A percentile compares a stretch with the other conserved stretches of the same genome.
These are phyloP conservation scores for Willowsia nigromaculata DNA, from an alignment of 2,888 invertebrate species.

Conservation along the genomic window DNA sequence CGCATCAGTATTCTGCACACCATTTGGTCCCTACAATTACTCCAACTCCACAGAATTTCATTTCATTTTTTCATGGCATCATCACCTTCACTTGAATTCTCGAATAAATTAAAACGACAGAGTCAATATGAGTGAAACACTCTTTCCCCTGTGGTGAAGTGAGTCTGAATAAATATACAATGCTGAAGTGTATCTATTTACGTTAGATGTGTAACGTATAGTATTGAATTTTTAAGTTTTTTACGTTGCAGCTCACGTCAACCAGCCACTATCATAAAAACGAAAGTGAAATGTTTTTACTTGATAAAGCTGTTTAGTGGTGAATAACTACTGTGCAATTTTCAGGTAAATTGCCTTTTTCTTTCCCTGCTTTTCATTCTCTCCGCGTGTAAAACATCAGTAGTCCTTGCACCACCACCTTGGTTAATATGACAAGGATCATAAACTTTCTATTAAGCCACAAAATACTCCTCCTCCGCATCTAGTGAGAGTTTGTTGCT, in stretches of 20 bases:
- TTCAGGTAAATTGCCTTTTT: constrained; percentile 67
- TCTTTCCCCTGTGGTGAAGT: not conserved
- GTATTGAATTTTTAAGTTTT: constrained; percentile 27
- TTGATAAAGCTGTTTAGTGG: constrained; percentile 37
- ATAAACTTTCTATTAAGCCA: constrained; percentile 71
- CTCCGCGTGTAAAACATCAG: constrained; percentile 36
- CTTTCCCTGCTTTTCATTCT: constrained; percentile 43
- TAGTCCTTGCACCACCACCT: constrained; percentile 42
- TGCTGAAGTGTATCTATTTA: constrained; percentile 10
- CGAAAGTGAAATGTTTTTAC: constrained; percentile 47
- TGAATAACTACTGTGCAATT: constrained; percentile 44
- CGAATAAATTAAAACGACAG: constrained; percentile 61
- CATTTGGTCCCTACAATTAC: constrained; percentile 51
- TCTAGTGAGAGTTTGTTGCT: constrained; percentile 9
- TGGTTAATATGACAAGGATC: constrained; percentile 63
- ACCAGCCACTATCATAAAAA: constrained; percentile 40
- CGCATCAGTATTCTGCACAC: constrained; percentile 29
- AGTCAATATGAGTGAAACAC: not conserved
- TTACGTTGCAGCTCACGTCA: constrained; percentile 65
- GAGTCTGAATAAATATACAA: not conserved
- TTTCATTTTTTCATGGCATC: constrained; percentile 63
- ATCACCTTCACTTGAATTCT: constrained; percentile 43
- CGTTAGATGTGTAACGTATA: not conserved
- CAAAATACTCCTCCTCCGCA: constrained; percentile 24
- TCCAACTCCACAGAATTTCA: constrained; percentile 40